These are phyloP conservation scores for Tetrao urogallus DNA, from an alignment of 2,113 vertebrate species.

Conservation along the genomic window DNA sequence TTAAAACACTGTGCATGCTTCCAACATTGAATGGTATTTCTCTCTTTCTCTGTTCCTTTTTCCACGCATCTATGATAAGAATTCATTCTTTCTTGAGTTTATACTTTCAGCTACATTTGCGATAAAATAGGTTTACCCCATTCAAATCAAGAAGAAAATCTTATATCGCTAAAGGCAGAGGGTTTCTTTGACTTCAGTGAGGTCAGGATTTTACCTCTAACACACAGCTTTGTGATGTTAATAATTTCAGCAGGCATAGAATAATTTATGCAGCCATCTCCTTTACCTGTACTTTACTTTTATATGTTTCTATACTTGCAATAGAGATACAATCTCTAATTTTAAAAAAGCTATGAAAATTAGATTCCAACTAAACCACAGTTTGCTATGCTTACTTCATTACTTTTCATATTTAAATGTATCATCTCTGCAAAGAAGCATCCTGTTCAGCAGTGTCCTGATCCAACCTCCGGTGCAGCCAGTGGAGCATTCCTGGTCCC, in stretches of 20 bases:
- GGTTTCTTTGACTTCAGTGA: slow-evolving; percentile 26
- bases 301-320: slow-evolving; percentile 44
- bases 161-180: neutral
- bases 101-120: slow-evolving; percentile 1
- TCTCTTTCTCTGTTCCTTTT: neutral
- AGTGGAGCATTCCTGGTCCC: neutral
- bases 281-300: slow-evolving; percentile 62
- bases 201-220: slow-evolving; percentile 50
- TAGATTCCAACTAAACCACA: slow-evolving; percentile 46
- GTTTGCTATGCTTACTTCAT: slow-evolving; percentile 53
- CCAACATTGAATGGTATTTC: neutral
- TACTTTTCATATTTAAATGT: slow-evolving; percentile 68
- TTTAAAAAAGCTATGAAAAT: slow-evolving; percentile 57
- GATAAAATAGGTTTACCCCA: slow-evolving; percentile 22
- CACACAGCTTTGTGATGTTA: slow-evolving; percentile 63
- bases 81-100: neutral
- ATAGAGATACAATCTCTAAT: slow-evolving; percentile 67
- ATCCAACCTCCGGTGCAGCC: neutral
- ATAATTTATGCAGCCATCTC: slow-evolving; percentile 66
- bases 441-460: neutral
- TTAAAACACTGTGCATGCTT: neutral
- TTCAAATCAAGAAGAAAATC: slow-evolving; percentile 43
- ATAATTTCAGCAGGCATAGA: slow-evolving; percentile 47
- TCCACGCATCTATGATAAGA: neutral
- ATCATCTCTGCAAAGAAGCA: neutral